phyloP scores from a whole-genome alignment of 2,113 vertebrate genomes.

The Otocyon megalotis region DNA sequence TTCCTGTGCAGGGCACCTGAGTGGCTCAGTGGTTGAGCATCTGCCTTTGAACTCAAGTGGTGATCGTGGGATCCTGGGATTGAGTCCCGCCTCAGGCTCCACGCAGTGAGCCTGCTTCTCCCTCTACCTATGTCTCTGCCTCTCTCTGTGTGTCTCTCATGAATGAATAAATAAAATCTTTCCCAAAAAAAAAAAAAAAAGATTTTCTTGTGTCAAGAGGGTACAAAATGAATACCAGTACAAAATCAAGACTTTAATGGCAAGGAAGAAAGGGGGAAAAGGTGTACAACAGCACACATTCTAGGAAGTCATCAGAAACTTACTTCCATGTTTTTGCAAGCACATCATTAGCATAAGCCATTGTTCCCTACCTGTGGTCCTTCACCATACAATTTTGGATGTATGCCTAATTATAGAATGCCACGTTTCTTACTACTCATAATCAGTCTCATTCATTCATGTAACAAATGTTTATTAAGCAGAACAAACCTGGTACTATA shows the following conservation, averaged over 20 bases:
- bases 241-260: not conserved
- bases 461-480: not conserved
- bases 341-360: not conserved
- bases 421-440: not conserved
- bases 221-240: not conserved
- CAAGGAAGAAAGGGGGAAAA: not conserved
- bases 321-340: not conserved
- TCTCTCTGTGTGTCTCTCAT: no score
- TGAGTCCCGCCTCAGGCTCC: no score
- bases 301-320: constrained; percentile 6
- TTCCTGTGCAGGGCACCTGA: not conserved
- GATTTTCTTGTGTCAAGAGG: not conserved
- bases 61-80: no score
- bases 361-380: not conserved
- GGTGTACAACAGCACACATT: not conserved
- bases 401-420: not conserved
- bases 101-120: no score
- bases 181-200: no score
- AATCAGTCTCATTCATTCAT: not conserved
- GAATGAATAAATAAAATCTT: no score
- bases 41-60: no score
- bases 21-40: no score
- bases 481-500: not conserved
- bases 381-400: not conserved
- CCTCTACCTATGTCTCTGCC: no score